Percentiles rank a stretch among this genome's conserved stretches.
Conservation (phyloP, 2,113 vertebrate genomes). For the Salvelinus namaycush region DNA sequence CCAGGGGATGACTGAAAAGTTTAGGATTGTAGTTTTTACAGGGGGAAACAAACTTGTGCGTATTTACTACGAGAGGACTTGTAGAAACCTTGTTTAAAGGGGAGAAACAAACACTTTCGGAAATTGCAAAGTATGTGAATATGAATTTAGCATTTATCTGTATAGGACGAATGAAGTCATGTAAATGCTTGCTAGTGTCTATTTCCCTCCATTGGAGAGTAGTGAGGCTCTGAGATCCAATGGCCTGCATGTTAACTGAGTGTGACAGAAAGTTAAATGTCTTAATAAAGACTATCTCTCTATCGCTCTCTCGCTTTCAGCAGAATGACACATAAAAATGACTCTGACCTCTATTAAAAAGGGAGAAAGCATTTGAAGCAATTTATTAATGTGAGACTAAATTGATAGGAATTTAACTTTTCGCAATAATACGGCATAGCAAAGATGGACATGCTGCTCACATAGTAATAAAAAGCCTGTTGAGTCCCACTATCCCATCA, state of each 20-base stretch:
- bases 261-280: conserved; percentile 35
- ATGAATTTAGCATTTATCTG: too few relatives aligned
- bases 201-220: neutral
- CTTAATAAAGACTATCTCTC: conserved; percentile 12
- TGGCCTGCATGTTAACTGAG: neutral
- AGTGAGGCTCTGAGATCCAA: neutral
- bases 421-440: conserved; percentile 27
- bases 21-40: neutral
- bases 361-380: conserved; percentile 37
- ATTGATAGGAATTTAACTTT: conserved; percentile 34
- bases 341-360: conserved; percentile 19
- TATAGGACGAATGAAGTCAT: too few relatives aligned
- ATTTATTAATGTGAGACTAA: conserved; percentile 40
- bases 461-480: conserved; percentile 44
- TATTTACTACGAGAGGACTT: too few relatives aligned
- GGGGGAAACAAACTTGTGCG: neutral
- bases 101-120: too few relatives aligned
- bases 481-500: conserved; percentile 25
- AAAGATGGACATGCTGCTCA: neutral
- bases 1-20: neutral
- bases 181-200: neutral
- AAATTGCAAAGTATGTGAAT: too few relatives aligned
- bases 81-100: too few relatives aligned
- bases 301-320: neutral
- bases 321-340: conserved; percentile 15